Evolutionary conservation across 92 coral and sea anemone species (phyloP).

Genomic region (Diadumene lineata): DNA sequence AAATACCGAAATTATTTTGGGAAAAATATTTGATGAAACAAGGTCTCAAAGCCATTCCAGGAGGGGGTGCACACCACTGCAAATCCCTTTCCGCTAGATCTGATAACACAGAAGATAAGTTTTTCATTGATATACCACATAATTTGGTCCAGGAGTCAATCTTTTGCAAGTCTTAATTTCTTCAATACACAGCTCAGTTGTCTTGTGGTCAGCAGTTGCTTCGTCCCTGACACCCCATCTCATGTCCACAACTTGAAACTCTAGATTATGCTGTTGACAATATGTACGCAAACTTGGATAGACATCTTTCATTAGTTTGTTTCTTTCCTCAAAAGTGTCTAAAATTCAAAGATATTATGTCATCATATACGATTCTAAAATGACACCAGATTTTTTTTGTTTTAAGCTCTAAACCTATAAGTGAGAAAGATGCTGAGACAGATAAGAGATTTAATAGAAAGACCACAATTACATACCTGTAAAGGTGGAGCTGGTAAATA

Average conservation of each 20-base stretch:
- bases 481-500: slow-evolving; percentile 84
- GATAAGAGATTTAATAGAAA: no score
- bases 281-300: slow-evolving; percentile 80
- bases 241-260: slow-evolving; percentile 91
- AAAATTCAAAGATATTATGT: background rate
- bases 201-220: slow-evolving; percentile 88
- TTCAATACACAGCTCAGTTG: slow-evolving; percentile 76
- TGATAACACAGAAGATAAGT: background rate
- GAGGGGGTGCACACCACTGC: background rate
- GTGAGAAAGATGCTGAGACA: no score
- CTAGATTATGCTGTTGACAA: slow-evolving; percentile 84
- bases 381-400: background rate
- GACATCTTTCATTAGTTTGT: slow-evolving; percentile 80
- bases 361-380: background rate
- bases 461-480: no score
- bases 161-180: slow-evolving; percentile 81
- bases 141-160: slow-evolving; percentile 82
- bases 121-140: slow-evolving; percentile 60
- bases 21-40: no score
- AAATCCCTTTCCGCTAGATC: background rate
- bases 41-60: background rate
- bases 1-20: no score
- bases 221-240: slow-evolving; percentile 93
- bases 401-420: no score
- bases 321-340: slow-evolving; percentile 73